Evolutionary conservation across 1,140 invertebrate genomes (phyloP).

Genomic region (Artemia franciscana): DNA sequence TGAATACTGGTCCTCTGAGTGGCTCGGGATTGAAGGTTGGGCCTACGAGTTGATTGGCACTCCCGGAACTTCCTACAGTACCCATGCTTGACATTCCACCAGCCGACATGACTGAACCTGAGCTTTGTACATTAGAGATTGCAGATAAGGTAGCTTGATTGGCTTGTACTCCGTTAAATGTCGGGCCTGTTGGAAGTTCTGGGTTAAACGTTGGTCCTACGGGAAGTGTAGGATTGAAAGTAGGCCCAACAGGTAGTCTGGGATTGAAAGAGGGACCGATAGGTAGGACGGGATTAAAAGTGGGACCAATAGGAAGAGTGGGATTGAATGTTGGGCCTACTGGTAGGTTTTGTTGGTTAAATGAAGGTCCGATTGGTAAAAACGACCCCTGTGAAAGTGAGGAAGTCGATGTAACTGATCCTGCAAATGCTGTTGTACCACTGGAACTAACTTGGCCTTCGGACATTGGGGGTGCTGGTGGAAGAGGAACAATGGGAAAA

Average conservation of each 20-base stretch:
- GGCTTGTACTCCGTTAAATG: neutral
- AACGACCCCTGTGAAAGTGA: no score
- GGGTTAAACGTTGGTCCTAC: neutral
- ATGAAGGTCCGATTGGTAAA: neutral
- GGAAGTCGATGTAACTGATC: neutral
- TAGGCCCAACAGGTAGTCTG: neutral
- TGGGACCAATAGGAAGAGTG: neutral
- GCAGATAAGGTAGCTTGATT: neutral
- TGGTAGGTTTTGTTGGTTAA: neutral
- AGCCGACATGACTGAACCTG: neutral
- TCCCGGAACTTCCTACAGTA: neutral
- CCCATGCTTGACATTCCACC: neutral
- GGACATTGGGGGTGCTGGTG: neutral
- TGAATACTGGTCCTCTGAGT: neutral
- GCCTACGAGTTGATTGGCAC: neutral
- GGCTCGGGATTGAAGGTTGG: neutral
- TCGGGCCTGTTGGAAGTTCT: neutral
- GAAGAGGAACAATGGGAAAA: neutral
- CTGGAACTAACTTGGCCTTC: slow-evolving; percentile 1
- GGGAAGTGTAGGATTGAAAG: neutral
- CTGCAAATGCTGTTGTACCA: neutral
- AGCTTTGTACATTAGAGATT: neutral
- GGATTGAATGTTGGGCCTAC: neutral
- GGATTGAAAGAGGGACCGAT: neutral
- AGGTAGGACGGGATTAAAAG: neutral